Percentiles rank a stretch among this genome's conserved stretches.
These are phyloP conservation scores for Micromussa lordhowensis DNA, from an alignment of 92 coral and sea anemone genomes.

Conservation along the genomic window DNA sequence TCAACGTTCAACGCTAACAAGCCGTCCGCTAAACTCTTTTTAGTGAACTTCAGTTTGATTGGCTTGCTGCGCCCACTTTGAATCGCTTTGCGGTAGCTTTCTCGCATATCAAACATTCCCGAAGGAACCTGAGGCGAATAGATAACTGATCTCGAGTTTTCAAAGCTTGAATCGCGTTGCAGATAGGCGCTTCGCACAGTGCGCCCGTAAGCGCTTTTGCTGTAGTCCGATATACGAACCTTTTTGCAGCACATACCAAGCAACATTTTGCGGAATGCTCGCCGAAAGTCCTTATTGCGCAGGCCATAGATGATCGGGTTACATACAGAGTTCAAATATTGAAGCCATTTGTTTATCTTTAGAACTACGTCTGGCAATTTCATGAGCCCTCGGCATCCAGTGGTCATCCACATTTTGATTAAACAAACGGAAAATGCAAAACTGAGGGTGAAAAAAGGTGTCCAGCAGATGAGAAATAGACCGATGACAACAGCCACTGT, in stretches of 20 bases:
- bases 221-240: slow-evolving; percentile 61
- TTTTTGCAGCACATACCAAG: slow-evolving; percentile 75
- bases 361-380: slow-evolving; percentile 38
- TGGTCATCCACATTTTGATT: not conserved
- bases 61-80: slow-evolving; percentile 74
- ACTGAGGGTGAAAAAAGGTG: slow-evolving; percentile 80
- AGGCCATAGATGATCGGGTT: slow-evolving; percentile 86
- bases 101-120: slow-evolving; percentile 82
- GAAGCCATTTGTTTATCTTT: slow-evolving; percentile 70
- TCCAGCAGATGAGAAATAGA: slow-evolving; percentile 76
- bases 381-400: slow-evolving; percentile 2
- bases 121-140: slow-evolving; percentile 62
- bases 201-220: slow-evolving; percentile 69
- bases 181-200: slow-evolving; percentile 54
- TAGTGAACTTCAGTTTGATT: slow-evolving; percentile 45
- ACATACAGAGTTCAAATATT: slow-evolving; percentile 85
- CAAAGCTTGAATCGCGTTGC: slow-evolving; percentile 86
- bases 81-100: slow-evolving; percentile 84
- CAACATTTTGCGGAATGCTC: slow-evolving; percentile 79
- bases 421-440: slow-evolving; percentile 65
- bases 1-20: slow-evolving; percentile 64
- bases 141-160: slow-evolving; percentile 79
- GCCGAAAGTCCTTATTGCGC: slow-evolving; percentile 82
- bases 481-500: slow-evolving; percentile 92
- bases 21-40: slow-evolving; percentile 63